Conservation (phyloP, 2,113 vertebrate species). For the Haemorhous mexicanus region DNA sequence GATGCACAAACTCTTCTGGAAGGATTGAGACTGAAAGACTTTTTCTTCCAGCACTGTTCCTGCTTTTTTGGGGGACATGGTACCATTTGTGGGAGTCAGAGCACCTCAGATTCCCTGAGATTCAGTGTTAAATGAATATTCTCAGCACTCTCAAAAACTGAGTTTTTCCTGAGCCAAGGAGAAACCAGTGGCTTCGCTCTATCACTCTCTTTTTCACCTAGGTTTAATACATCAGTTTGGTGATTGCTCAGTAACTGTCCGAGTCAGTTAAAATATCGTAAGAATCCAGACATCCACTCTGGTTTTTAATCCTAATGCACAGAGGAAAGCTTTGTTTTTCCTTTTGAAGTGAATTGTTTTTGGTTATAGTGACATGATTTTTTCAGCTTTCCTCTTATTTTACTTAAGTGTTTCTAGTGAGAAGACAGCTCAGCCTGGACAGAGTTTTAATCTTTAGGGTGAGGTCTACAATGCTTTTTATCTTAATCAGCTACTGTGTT, state of each 20-base stretch:
- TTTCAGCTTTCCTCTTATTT: background rate
- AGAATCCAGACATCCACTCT: background rate
- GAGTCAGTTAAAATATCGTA: background rate
- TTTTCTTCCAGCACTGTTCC: background rate
- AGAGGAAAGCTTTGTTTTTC: background rate
- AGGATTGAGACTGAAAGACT: background rate
- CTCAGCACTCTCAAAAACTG: background rate
- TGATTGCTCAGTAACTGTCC: background rate
- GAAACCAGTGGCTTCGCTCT: background rate
- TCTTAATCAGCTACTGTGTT: slow-evolving; percentile 38
- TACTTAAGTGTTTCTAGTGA: background rate
- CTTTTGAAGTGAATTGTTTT: background rate
- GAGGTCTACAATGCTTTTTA: slow-evolving; percentile 14
- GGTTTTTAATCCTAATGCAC: background rate
- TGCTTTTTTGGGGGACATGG: background rate
- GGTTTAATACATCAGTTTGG: background rate
- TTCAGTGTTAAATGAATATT: background rate
- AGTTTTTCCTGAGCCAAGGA: no score
- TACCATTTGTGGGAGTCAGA: background rate
- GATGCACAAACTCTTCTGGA: background rate
- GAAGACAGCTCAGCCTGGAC: background rate
- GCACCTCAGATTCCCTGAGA: background rate
- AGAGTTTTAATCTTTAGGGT: slow-evolving; percentile 43
- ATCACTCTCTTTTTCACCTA: background rate
- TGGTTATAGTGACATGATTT: background rate